phyloP scores from a whole-genome alignment of 2,797 vertebrate genomes.

The Myripristis jacobus region DNA sequence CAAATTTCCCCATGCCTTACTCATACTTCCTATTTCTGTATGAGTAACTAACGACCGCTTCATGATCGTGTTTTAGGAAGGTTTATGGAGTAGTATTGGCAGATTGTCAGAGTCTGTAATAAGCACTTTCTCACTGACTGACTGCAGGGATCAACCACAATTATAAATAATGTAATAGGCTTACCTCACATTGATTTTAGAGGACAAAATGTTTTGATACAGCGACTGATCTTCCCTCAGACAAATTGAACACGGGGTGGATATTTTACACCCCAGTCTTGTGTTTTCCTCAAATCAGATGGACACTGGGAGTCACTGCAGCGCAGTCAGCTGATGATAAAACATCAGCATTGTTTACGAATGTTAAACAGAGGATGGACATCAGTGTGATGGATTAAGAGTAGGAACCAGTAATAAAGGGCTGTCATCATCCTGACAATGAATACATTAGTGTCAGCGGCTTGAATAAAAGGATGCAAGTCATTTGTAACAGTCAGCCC shows the following conservation, averaged over 20 bases:
- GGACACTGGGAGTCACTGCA: constrained; percentile 32
- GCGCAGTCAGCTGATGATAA: constrained; percentile 34
- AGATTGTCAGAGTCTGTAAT: constrained; percentile 59
- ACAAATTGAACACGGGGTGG: constrained; percentile 30
- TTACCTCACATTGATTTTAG: constrained; percentile 66
- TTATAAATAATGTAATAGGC: constrained; percentile 69
- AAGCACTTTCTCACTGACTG: constrained; percentile 46
- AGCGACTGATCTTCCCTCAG: constrained; percentile 5
- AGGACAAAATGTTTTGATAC: constrained; percentile 57
- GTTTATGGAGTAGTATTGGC: constrained; percentile 68
- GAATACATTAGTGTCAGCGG: constrained; percentile 63
- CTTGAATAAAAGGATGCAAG: constrained; percentile 44
- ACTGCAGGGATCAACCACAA: constrained; percentile 50
- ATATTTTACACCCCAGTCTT: constrained; percentile 20
- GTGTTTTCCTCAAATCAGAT: constrained; percentile 23
- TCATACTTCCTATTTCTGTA: constrained; percentile 8
- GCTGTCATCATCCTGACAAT: constrained; percentile 37
- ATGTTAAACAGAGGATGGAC: constrained; percentile 56
- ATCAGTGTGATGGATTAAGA: constrained; percentile 63
- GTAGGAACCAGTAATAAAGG: constrained; percentile 50
- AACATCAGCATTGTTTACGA: constrained; percentile 49
- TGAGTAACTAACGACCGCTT: constrained; percentile 52
- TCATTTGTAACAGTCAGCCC: constrained; percentile 25
- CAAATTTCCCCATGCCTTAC: constrained; percentile 5
- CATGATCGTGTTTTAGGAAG: constrained; percentile 50